Evolutionary conservation across 2,888 invertebrate genomes (phyloP).

Genomic region (Erebia epiphron): DNA sequence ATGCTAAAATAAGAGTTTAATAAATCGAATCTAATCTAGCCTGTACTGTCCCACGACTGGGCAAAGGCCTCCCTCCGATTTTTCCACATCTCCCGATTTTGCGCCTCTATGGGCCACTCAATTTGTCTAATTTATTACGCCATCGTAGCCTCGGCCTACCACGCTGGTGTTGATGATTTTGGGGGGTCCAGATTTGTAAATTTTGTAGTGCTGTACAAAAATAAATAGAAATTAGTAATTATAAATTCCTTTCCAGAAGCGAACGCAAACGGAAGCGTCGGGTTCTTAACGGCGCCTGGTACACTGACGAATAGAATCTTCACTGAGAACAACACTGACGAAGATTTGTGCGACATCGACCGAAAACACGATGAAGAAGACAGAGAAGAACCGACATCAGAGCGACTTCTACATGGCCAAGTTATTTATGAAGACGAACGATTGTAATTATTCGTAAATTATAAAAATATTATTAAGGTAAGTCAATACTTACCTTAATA

Average conservation of each 20-base stretch:
- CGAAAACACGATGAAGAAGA: constrained; percentile 6
- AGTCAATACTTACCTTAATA: background rate
- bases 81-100: no score
- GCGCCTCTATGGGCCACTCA: no score
- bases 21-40: no score
- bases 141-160: no score
- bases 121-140: no score
- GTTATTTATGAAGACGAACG: constrained; percentile 17
- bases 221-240: background rate
- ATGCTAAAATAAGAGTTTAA: no score
- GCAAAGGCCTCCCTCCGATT: no score
- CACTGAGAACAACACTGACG: constrained; percentile 21
- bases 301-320: constrained; percentile 32
- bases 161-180: no score
- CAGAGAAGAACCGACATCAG: constrained; percentile 21
- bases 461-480: background rate
- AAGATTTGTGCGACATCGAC: constrained; percentile 9
- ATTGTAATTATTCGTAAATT: background rate
- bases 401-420: constrained; percentile 26
- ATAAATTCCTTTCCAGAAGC: constrained; percentile 24
- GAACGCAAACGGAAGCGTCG: constrained; percentile 36
- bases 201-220: background rate
- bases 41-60: no score
- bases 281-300: constrained; percentile 35
- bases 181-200: no score